Conservation (phyloP, 2,797 vertebrate genomes). For the Aphelocoma californica region DNA sequence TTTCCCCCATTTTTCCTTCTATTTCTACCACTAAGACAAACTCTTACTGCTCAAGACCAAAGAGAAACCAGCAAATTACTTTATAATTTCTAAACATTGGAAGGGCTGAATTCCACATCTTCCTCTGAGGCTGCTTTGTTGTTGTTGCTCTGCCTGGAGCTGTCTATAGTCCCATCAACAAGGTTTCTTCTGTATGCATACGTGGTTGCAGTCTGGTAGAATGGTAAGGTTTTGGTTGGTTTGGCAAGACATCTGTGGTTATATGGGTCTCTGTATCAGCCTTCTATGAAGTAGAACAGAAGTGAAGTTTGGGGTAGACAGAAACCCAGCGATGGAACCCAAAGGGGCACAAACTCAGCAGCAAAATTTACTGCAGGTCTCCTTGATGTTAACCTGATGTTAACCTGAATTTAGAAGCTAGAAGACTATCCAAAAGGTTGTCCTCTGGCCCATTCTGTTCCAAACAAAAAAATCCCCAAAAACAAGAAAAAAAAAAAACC, state of each 20-base stretch:
- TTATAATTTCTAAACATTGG: not conserved
- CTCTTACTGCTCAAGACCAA: not conserved
- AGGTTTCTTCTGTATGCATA: not conserved
- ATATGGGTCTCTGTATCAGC: not conserved
- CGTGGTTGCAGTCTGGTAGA: not conserved
- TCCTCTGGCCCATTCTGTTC: not conserved
- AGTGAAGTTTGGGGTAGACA: not conserved
- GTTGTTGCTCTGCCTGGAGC: not conserved
- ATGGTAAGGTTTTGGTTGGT: not conserved
- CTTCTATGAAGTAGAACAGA: not conserved
- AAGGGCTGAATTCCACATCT: not conserved
- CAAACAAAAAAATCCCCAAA: not conserved
- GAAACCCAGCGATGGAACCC: accelerated
- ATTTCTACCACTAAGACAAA: not conserved
- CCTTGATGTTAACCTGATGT: not conserved
- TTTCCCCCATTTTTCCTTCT: not conserved
- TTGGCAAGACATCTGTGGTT: not conserved
- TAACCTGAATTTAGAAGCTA: not conserved
- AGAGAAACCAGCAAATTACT: not conserved
- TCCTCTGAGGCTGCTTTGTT: not conserved
- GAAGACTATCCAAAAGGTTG: not conserved
- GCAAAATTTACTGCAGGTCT: not conserved
- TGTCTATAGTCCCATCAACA: not conserved
- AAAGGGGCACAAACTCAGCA: not conserved
- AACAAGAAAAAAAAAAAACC: accelerated